phyloP scores from a whole-genome alignment of 1,140 invertebrate genomes.

The Trissolcus basalis region DNA sequence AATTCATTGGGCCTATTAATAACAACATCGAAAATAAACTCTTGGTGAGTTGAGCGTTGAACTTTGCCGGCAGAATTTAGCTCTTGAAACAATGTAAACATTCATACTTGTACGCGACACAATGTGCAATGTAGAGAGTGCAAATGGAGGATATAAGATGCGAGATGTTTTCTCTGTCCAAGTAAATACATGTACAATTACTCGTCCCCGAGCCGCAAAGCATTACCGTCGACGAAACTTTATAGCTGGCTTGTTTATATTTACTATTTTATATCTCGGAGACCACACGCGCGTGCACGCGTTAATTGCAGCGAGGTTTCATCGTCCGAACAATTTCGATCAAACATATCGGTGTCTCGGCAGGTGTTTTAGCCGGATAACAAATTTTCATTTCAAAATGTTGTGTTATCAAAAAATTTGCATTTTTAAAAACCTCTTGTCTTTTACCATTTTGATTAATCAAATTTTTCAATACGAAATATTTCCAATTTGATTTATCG shows the following conservation, averaged over 20 bases:
- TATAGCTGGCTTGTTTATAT: constrained; percentile 38
- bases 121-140: constrained; percentile 8
- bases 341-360: no score
- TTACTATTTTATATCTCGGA: constrained; percentile 26
- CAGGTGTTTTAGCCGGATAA: no score
- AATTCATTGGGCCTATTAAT: no score
- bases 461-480: no score
- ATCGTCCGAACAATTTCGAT: no score
- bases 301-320: constrained; percentile 10
- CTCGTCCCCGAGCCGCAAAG: constrained; percentile 20
- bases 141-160: constrained; percentile 23
- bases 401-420: no score
- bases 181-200: constrained; percentile 18
- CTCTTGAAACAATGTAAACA: constrained; percentile 20
- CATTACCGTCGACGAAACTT: constrained; percentile 22
- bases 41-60: constrained; percentile 14
- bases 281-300: constrained; percentile 22
- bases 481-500: no score
- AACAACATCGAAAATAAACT: background rate
- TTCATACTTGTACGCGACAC: constrained; percentile 15
- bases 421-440: no score
- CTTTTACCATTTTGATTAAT: no score
- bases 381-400: no score
- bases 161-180: constrained; percentile 12
- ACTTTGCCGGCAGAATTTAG: constrained; percentile 17